phyloP scores from a whole-genome alignment of 2,888 invertebrate genomes.

The Platycheirus rosarum region DNA sequence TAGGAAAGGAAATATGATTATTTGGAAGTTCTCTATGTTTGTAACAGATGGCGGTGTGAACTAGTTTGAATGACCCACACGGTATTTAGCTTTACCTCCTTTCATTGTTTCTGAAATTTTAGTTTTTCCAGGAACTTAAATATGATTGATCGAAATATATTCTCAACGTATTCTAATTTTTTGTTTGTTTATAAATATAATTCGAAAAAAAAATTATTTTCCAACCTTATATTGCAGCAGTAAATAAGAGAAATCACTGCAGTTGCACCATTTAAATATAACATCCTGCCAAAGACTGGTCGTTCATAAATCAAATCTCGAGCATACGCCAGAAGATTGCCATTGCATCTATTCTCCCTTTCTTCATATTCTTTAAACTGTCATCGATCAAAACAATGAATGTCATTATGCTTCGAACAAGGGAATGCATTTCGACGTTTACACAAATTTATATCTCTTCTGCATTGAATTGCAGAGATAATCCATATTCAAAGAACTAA shows the following conservation, averaged over 20 bases:
- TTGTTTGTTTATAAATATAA: too few relatives aligned
- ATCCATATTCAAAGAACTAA: slow-evolving; percentile 45
- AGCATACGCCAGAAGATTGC: slow-evolving; percentile 7
- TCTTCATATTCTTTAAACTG: slow-evolving; percentile 34
- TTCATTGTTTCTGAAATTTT: too few relatives aligned
- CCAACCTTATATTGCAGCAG: too few relatives aligned
- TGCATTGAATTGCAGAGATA: slow-evolving; percentile 39
- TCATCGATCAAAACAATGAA: slow-evolving; percentile 58
- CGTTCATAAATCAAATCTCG: slow-evolving; percentile 16
- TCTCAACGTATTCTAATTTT: too few relatives aligned
- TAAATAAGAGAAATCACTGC: slow-evolving; percentile 8
- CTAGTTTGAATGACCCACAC: too few relatives aligned
- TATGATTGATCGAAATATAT: too few relatives aligned
- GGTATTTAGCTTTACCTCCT: too few relatives aligned
- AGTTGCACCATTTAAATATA: slow-evolving; percentile 8
- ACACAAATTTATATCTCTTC: slow-evolving; percentile 41
- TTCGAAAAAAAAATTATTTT: too few relatives aligned
- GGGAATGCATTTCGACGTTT: slow-evolving; percentile 31
- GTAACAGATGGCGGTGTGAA: too few relatives aligned
- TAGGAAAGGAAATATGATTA: too few relatives aligned
- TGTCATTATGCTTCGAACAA: slow-evolving; percentile 49
- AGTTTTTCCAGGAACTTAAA: too few relatives aligned
- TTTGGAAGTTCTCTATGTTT: too few relatives aligned
- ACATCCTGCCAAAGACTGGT: slow-evolving; percentile 10
- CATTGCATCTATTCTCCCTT: slow-evolving; percentile 15